These are phyloP conservation scores for Drosophila demipolita DNA, from an alignment of 2,888 invertebrate genomes.

Conservation along the genomic window DNA sequence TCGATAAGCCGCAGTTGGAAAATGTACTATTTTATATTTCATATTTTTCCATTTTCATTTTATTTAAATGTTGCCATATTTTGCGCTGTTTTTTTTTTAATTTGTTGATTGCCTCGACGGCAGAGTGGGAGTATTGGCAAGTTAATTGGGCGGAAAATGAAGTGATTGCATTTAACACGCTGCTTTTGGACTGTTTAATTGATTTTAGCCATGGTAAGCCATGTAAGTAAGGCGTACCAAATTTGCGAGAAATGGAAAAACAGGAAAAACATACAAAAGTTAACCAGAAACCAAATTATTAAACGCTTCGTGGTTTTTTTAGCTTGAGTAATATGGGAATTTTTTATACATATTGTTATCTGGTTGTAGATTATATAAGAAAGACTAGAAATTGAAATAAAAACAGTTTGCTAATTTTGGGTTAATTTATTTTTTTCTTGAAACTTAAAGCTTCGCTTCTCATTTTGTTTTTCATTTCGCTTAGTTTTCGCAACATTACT, in stretches of 20 bases:
- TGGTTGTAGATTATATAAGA: background rate
- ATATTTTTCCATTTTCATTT: conserved; percentile 30
- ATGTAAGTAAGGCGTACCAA: conserved; percentile 22
- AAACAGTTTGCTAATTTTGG: background rate
- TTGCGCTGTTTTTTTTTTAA: conserved; percentile 28
- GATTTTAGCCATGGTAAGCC: conserved; percentile 33
- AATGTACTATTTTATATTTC: conserved; percentile 21
- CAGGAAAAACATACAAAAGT: conserved; percentile 32
- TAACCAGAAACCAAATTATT: background rate
- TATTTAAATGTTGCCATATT: conserved; percentile 37
- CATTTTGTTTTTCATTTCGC: background rate
- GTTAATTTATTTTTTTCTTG: background rate
- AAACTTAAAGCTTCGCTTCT: conserved; percentile 13
- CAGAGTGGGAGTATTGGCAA: background rate
- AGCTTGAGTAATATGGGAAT: background rate
- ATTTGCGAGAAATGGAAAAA: conserved; percentile 14
- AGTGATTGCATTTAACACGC: conserved; percentile 48
- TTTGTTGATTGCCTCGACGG: conserved; percentile 49
- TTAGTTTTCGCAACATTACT: conserved; percentile 7
- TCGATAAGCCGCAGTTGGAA: conserved; percentile 39
- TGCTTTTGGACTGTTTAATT: conserved; percentile 34
- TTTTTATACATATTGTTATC: background rate
- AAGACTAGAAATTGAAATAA: background rate
- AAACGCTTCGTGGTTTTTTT: background rate
- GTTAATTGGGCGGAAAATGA: conserved; percentile 8